Evolutionary conservation across 2,113 vertebrate species (phyloP).

Genomic region (Thunnus thynnus): DNA sequence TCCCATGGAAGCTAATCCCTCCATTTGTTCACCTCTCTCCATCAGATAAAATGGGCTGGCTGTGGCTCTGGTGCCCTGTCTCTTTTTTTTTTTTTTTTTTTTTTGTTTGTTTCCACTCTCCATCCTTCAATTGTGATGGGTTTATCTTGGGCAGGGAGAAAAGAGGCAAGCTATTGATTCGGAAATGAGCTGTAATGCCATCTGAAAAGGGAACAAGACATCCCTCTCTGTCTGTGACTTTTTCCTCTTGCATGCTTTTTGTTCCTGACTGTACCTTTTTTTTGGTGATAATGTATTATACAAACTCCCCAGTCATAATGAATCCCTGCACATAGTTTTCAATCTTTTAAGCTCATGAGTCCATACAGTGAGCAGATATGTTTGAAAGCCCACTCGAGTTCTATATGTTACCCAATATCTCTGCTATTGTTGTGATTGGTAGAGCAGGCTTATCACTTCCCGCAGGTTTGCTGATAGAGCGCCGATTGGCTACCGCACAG

Average conservation of each 20-base stretch:
- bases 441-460: slow-evolving; percentile 70
- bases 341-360: slow-evolving; percentile 15
- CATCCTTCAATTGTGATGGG: slow-evolving; percentile 71
- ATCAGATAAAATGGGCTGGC: slow-evolving; percentile 74
- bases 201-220: slow-evolving; percentile 64
- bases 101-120: slow-evolving; percentile 27
- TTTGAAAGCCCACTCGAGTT: slow-evolving; percentile 40
- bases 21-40: slow-evolving; percentile 66
- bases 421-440: slow-evolving; percentile 38
- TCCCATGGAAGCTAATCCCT: slow-evolving; percentile 77
- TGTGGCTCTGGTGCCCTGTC: slow-evolving; percentile 46
- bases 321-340: background rate
- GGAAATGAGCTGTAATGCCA: slow-evolving; percentile 81
- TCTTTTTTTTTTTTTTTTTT: slow-evolving; percentile 14
- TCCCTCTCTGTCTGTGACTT: slow-evolving; percentile 41
- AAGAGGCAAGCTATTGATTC: slow-evolving; percentile 77
- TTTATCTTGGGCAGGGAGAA: slow-evolving; percentile 73
- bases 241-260: slow-evolving; percentile 37
- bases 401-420: slow-evolving; percentile 36
- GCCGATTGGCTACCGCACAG: slow-evolving; percentile 52
- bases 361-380: slow-evolving; percentile 19
- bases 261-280: slow-evolving; percentile 11
- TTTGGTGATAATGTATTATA: slow-evolving; percentile 22
- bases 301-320: slow-evolving; percentile 28
- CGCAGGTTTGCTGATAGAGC: slow-evolving; percentile 62